These are phyloP conservation scores for Anisognathus igniventris DNA, from an alignment of 2,797 vertebrate genomes.

Conservation along the genomic window DNA sequence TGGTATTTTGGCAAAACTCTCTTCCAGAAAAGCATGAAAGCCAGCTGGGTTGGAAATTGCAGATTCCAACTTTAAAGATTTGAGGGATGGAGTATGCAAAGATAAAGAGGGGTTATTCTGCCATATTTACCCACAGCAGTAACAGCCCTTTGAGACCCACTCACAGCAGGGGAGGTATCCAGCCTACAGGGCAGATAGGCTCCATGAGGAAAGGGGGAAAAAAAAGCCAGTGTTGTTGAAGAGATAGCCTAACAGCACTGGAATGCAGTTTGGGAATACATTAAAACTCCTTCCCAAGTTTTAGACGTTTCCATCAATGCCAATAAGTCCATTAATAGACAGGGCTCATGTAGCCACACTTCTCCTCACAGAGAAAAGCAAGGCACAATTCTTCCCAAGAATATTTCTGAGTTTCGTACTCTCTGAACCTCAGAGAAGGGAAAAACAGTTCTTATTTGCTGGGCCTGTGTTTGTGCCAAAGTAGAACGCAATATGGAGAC, in stretches of 20 bases:
- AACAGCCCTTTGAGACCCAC: not conserved
- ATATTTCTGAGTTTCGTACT: too few species aligned
- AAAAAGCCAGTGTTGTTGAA: not conserved
- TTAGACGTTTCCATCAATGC: not conserved
- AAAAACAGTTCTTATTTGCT: too few species aligned
- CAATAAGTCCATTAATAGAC: not conserved
- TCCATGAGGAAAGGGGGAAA: not conserved
- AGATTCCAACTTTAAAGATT: slow-evolving; percentile 7
- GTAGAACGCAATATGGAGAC: too few species aligned
- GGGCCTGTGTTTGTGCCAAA: too few species aligned
- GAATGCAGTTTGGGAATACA: not conserved
- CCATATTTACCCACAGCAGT: not conserved
- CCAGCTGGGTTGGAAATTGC: slow-evolving; percentile 20
- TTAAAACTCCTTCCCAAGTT: not conserved
- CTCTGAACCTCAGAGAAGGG: too few species aligned
- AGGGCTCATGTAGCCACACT: not conserved
- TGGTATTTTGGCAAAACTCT: slow-evolving; percentile 34
- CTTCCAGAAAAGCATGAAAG: not conserved
- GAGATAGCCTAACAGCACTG: not conserved
- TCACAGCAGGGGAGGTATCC: not conserved
- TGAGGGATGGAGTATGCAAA: not conserved
- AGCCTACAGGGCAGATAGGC: not conserved
- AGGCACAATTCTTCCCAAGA: too few species aligned
- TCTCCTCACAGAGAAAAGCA: too few species aligned
- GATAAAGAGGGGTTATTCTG: not conserved